Percentiles rank a stretch among this genome's conserved stretches.
Conservation (phyloP, 2,888 invertebrate species). For the Cantharis flavilabris region DNA sequence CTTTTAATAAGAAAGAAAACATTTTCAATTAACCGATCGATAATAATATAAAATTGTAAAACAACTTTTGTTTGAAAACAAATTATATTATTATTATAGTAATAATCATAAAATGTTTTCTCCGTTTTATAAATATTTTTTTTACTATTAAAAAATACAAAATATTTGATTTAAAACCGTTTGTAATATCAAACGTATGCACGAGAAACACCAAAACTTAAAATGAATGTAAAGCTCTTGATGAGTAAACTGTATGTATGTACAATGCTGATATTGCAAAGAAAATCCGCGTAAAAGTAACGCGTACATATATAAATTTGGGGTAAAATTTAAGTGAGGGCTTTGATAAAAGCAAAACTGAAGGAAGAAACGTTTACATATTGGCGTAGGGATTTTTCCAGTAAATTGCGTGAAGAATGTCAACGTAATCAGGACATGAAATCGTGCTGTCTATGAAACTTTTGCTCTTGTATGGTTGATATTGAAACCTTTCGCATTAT, state of each 20-base stretch:
- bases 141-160: neutral
- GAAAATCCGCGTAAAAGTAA: conserved; percentile 35
- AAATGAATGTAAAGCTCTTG: conserved; percentile 37
- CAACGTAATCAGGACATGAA: conserved; percentile 38
- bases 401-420: conserved; percentile 42
- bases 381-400: conserved; percentile 40
- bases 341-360: conserved; percentile 35
- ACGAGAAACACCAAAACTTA: conserved; percentile 22
- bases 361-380: conserved; percentile 42
- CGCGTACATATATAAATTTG: conserved; percentile 35
- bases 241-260: conserved; percentile 27
- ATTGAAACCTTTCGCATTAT: conserved; percentile 24
- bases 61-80: too few species aligned
- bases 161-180: conserved; percentile 34
- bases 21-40: too few species aligned
- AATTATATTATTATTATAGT: too few species aligned
- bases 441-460: conserved; percentile 37
- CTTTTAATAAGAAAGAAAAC: too few species aligned
- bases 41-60: too few species aligned
- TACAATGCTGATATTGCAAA: conserved; percentile 30
- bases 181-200: neutral
- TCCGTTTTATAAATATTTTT: neutral
- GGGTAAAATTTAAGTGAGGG: conserved; percentile 36
- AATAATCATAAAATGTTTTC: too few species aligned
- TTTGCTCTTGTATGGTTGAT: conserved; percentile 32